phyloP scores from a whole-genome alignment of 2,888 invertebrate genomes.

The Orchesellides sinensis region DNA sequence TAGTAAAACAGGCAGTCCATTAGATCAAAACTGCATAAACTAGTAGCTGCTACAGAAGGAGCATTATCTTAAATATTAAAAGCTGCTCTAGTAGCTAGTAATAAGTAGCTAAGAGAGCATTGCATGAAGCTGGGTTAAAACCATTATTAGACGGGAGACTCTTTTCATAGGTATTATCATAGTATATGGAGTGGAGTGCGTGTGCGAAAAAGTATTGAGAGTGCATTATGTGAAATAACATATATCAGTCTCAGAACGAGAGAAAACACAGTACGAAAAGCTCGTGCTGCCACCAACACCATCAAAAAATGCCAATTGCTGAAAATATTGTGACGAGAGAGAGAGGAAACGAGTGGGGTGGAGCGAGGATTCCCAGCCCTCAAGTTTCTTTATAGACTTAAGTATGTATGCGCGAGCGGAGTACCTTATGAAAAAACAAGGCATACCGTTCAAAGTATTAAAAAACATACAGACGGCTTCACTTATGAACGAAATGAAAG shows the following conservation, averaged over 20 bases:
- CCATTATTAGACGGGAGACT: background rate
- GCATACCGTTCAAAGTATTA: too few relatives aligned
- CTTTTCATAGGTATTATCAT: too few relatives aligned
- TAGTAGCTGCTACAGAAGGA: too few relatives aligned
- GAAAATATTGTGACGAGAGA: background rate
- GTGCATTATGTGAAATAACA: conserved; percentile 27
- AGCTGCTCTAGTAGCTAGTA: too few relatives aligned
- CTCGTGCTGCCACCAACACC: conserved; percentile 18
- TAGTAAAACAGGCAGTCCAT: too few relatives aligned
- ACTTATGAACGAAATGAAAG: conserved; percentile 6
- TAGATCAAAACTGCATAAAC: too few relatives aligned
- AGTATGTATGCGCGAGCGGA: conserved; percentile 37
- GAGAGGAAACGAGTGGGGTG: conserved; percentile 74
- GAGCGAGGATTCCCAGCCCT: conserved; percentile 72
- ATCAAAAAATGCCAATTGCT: conserved; percentile 13
- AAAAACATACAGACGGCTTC: background rate
- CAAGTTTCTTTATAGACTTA: conserved; percentile 42
- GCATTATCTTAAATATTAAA: too few relatives aligned
- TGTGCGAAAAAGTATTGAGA: conserved; percentile 4
- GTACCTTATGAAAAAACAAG: background rate
- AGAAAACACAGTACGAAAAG: conserved; percentile 10
- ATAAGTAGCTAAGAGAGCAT: too few relatives aligned
- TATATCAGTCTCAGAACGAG: background rate
- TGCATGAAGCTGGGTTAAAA: too few relatives aligned
- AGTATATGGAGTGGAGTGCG: conserved; percentile 32